These are phyloP conservation scores for Petrolisthes cinctipes DNA, from an alignment of 2,888 invertebrate species.

Conservation along the genomic window DNA sequence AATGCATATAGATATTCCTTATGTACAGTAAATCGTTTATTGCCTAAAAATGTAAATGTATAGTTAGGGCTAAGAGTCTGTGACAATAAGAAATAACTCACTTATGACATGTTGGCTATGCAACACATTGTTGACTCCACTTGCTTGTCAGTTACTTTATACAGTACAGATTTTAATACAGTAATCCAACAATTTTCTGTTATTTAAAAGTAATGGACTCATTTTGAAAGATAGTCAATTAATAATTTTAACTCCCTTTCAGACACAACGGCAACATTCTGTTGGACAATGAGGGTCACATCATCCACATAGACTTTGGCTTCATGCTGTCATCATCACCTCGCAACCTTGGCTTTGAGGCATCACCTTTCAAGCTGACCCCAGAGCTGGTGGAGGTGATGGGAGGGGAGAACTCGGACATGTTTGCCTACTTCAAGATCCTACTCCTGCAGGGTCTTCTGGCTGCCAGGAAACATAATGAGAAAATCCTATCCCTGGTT, in stretches of 20 bases:
- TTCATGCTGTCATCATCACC: conserved; percentile 98
- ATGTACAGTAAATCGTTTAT: too few species aligned
- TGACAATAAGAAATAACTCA: too few species aligned
- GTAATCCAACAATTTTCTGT: too few species aligned
- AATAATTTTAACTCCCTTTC: conserved; percentile 63
- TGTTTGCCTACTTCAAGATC: conserved; percentile 98
- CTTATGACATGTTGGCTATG: too few species aligned
- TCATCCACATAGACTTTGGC: conserved; percentile 99
- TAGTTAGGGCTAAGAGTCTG: too few species aligned
- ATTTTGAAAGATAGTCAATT: too few species aligned
- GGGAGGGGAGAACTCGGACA: conserved; percentile 95
- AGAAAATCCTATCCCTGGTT: conserved; percentile 93
- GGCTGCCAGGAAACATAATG: conserved; percentile 97
- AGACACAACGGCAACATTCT: conserved; percentile 99
- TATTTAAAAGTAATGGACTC: too few species aligned
- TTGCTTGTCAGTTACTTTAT: too few species aligned
- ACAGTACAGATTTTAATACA: too few species aligned
- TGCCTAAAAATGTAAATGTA: too few species aligned
- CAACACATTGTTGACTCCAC: too few species aligned
- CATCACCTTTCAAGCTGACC: conserved; percentile 91
- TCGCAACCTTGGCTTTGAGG: conserved; percentile 93
- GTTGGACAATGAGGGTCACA: conserved; percentile 94
- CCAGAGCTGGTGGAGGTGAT: conserved; percentile 98
- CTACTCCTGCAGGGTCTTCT: conserved; percentile 94
- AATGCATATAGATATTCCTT: too few species aligned